Percentiles rank a stretch among this genome's conserved stretches.
phyloP scores from a whole-genome alignment of 2,888 invertebrate genomes.

The Automeris io region DNA sequence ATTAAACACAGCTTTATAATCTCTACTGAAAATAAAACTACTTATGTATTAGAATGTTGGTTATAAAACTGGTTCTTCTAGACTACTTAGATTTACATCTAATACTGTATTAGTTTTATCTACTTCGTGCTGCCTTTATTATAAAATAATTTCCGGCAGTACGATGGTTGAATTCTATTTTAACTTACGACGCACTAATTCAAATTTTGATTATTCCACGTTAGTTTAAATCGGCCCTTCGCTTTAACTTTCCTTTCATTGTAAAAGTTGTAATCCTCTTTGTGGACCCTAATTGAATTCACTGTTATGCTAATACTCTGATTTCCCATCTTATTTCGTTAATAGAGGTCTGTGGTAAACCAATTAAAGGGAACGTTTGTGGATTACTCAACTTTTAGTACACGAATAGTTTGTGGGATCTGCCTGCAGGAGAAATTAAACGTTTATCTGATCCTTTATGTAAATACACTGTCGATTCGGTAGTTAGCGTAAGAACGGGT shows the following conservation, averaged over 20 bases:
- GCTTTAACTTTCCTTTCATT: conserved; percentile 71
- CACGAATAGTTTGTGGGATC: conserved; percentile 56
- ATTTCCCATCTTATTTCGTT: conserved; percentile 77
- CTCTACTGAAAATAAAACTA: no score
- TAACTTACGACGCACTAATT: conserved; percentile 57
- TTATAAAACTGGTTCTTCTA: no score
- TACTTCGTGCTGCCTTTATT: neutral
- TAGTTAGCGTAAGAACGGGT: conserved; percentile 24
- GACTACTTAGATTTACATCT: no score
- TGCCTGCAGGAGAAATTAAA: conserved; percentile 47
- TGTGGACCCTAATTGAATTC: conserved; percentile 75
- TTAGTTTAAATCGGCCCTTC: conserved; percentile 63
- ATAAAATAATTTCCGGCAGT: conserved; percentile 13
- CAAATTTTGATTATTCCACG: conserved; percentile 70
- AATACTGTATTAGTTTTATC: neutral
- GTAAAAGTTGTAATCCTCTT: conserved; percentile 77
- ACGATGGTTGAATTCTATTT: conserved; percentile 51
- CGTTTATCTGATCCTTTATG: conserved; percentile 40
- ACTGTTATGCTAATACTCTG: conserved; percentile 77
- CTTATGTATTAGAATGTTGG: no score
- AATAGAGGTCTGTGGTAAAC: conserved; percentile 75
- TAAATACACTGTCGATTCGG: conserved; percentile 29
- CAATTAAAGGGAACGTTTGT: conserved; percentile 73
- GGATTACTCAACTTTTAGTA: conserved; percentile 69
- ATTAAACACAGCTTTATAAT: no score